Evolutionary conservation across 2,113 vertebrate species (phyloP).

Genomic region (Phalacrocorax brasilianus): DNA sequence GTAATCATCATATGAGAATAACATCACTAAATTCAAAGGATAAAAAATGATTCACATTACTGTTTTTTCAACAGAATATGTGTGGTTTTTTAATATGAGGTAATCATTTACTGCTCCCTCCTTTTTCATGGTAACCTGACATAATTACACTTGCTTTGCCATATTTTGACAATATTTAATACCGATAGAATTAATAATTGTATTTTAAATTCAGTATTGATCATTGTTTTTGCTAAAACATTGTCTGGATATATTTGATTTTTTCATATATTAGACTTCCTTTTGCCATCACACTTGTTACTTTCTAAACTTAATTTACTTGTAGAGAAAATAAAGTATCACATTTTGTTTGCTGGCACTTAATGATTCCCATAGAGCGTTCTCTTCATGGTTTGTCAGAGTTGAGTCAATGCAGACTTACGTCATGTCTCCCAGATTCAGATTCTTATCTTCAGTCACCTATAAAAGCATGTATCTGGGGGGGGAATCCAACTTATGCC

Average conservation of each 20-base stretch:
- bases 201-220: neutral
- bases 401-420: neutral
- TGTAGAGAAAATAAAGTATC: neutral
- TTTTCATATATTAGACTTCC: neutral
- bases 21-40: conserved; percentile 35
- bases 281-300: conserved; percentile 1
- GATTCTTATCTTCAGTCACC: neutral
- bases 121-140: neutral
- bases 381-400: neutral
- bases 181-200: neutral
- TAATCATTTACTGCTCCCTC: neutral
- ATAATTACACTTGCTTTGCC: neutral
- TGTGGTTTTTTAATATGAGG: neutral
- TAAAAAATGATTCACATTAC: neutral
- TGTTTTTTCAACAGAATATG: neutral
- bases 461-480: neutral
- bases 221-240: neutral
- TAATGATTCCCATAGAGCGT: neutral
- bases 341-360: neutral
- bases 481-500: neutral
- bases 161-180: neutral
- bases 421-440: neutral
- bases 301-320: neutral
- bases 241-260: neutral
- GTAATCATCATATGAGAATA: neutral